phyloP scores from a whole-genome alignment of 2,888 invertebrate genomes.

The Diabrotica balteata region DNA sequence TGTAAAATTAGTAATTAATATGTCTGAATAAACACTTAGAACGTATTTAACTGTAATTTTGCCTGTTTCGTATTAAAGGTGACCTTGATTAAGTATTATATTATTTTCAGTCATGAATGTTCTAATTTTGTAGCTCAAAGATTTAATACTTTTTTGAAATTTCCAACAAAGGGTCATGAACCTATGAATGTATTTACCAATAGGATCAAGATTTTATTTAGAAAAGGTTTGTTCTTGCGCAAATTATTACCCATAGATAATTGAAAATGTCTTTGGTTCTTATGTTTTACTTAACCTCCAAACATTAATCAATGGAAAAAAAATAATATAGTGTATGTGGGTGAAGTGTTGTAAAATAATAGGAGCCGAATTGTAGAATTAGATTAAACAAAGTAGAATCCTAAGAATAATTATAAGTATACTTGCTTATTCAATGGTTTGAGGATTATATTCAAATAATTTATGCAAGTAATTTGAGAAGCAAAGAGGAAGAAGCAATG shows the following conservation, averaged over 20 bases:
- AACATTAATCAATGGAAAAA: constrained; percentile 4
- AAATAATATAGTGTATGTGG: neutral
- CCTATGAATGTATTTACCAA: constrained; percentile 28
- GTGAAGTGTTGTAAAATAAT: neutral
- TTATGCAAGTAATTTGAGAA: too few relatives aligned
- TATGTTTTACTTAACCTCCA: constrained; percentile 15
- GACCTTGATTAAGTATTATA: constrained; percentile 43
- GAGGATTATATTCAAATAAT: too few relatives aligned
- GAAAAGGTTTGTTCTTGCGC: neutral
- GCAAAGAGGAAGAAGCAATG: too few relatives aligned
- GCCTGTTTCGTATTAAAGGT: constrained; percentile 38
- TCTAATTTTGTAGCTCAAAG: constrained; percentile 37
- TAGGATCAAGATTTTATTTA: constrained; percentile 17
- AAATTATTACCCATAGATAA: neutral
- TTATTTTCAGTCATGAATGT: constrained; percentile 38
- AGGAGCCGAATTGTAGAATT: neutral
- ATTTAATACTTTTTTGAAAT: constrained; percentile 28
- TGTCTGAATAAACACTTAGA: constrained; percentile 38
- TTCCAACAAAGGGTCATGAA: constrained; percentile 43
- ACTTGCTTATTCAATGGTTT: too few relatives aligned
- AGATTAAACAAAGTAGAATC: too few relatives aligned
- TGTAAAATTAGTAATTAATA: constrained; percentile 42
- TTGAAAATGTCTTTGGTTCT: neutral
- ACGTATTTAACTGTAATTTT: constrained; percentile 34
- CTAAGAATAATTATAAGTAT: too few relatives aligned